Evolutionary conservation across 2,113 vertebrate species (phyloP).

Genomic region (Dunckerocampus dactyliophorus): DNA sequence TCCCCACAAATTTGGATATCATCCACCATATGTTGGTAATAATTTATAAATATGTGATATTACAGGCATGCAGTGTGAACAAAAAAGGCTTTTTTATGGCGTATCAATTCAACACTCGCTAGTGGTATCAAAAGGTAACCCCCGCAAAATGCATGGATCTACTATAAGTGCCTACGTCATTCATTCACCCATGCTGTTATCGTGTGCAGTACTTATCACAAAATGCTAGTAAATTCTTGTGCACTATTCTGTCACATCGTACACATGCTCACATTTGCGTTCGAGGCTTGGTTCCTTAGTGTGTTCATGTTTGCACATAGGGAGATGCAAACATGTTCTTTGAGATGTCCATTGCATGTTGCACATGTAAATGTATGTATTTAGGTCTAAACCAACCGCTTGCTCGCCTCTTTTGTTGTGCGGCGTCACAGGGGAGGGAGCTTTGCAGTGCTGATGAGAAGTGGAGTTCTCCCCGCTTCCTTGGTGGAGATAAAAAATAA

Average conservation of each 20-base stretch:
- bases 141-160: no score
- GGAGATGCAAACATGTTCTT: conserved; percentile 13
- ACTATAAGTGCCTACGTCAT: background rate
- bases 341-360: conserved; percentile 7
- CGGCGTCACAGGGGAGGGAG: conserved; percentile 35
- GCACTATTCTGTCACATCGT: conserved; percentile 1
- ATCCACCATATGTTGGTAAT: no score
- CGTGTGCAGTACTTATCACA: no score
- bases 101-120: no score
- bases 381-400: conserved; percentile 39
- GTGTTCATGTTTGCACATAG: conserved; percentile 12
- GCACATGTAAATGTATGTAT: conserved; percentile 45
- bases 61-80: no score
- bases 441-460: conserved; percentile 33
- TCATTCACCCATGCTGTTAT: background rate
- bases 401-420: conserved; percentile 31
- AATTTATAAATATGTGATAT: no score
- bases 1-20: no score
- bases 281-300: no score
- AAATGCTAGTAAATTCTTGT: background rate
- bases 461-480: conserved; percentile 17
- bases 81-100: no score
- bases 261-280: background rate
- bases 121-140: no score
- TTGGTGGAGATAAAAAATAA: conserved; percentile 37